phyloP scores from a whole-genome alignment of 2,888 invertebrate genomes.

The Phengaris alcon region DNA sequence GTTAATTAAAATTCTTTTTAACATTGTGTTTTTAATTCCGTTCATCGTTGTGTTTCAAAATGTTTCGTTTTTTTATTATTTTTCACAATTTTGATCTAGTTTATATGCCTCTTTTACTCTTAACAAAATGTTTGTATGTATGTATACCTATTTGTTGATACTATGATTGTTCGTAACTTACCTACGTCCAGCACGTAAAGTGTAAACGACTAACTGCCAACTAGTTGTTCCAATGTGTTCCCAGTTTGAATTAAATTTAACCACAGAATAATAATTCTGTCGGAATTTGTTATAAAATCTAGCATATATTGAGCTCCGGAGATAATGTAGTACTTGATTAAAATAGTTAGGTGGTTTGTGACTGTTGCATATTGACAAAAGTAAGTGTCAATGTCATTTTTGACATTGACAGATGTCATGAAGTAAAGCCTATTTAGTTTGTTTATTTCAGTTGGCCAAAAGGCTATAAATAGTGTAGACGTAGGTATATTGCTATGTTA shows the following conservation, averaged over 20 bases:
- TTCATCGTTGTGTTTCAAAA: too few relatives aligned
- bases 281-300: not conserved
- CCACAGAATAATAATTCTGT: slow-evolving; percentile 26
- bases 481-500: too few relatives aligned
- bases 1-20: too few relatives aligned
- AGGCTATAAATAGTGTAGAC: too few relatives aligned
- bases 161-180: not conserved
- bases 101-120: not conserved
- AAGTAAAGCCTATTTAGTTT: too few relatives aligned
- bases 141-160: not conserved
- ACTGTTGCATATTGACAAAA: too few relatives aligned
- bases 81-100: too few relatives aligned
- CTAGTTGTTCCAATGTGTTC: slow-evolving; percentile 16
- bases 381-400: too few relatives aligned
- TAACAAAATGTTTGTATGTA: not conserved
- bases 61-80: too few relatives aligned
- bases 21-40: too few relatives aligned
- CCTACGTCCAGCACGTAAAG: not conserved
- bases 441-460: too few relatives aligned
- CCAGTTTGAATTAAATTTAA: slow-evolving; percentile 22
- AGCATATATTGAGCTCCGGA: not conserved
- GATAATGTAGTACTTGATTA: slow-evolving; percentile 8
- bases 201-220: slow-evolving; percentile 17
- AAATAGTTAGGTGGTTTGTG: not conserved
- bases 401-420: too few relatives aligned